A percentile compares a stretch with the other conserved stretches of the same genome.
These are phyloP conservation scores for Zaprionus ghesquierei DNA, from an alignment of 1,140 invertebrate species.

Conservation along the genomic window DNA sequence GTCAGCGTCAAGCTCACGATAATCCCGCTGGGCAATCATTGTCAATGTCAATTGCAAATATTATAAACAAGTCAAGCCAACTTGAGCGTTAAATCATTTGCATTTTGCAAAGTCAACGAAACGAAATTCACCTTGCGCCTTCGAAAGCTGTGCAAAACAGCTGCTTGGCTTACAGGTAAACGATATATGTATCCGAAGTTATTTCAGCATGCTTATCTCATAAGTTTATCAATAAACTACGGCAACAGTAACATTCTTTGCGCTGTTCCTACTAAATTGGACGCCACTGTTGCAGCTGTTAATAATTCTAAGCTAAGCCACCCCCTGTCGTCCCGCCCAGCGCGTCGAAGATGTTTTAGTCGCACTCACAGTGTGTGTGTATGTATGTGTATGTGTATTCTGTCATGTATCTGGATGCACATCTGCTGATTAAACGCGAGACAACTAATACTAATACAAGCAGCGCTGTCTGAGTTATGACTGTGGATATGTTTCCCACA, in stretches of 20 bases:
- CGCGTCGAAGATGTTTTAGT: neutral
- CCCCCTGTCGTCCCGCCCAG: neutral
- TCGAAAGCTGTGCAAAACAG: neutral
- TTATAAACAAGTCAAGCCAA: neutral
- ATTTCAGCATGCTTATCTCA: neutral
- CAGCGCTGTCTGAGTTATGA: neutral
- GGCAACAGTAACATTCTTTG: neutral
- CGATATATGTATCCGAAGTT: neutral
- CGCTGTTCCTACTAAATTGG: constrained; percentile 3
- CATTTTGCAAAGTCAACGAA: constrained; percentile 5
- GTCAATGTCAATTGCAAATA: constrained; percentile 8
- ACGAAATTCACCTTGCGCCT: constrained; percentile 1
- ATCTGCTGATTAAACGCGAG: constrained; percentile 10
- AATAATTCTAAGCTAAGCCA: constrained; percentile 20
- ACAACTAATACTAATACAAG: neutral
- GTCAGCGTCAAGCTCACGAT: neutral
- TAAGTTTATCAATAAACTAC: neutral
- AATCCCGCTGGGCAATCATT: constrained; percentile 7
- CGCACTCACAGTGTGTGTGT: neutral
- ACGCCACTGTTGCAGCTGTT: constrained; percentile 30
- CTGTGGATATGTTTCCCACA: constrained; percentile 3
- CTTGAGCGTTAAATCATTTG: constrained; percentile 17
- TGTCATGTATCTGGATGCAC: neutral
- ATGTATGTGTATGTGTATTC: neutral
- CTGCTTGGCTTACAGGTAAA: neutral